phyloP scores from a whole-genome alignment of 2,113 vertebrate genomes.

The Halcyon malimbica region DNA sequence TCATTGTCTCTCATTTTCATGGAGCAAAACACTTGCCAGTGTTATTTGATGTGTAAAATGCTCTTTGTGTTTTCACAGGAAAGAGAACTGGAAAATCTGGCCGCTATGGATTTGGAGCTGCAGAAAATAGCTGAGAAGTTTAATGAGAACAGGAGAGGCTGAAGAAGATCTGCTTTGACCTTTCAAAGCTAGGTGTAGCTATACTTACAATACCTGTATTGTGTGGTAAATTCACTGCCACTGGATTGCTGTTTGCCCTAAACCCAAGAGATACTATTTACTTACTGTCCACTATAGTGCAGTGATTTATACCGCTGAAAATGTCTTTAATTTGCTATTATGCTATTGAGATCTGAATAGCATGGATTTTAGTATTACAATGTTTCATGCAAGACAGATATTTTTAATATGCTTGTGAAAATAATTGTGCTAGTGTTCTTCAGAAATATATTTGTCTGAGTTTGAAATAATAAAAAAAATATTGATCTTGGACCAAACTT shows the following conservation, averaged over 20 bases:
- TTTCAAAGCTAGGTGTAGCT: neutral
- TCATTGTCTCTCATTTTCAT: neutral
- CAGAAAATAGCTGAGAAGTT: conserved; percentile 89
- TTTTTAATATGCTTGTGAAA: conserved; percentile 74
- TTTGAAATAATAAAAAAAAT: conserved; percentile 88
- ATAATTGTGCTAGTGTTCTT: conserved; percentile 73
- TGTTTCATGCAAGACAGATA: conserved; percentile 50
- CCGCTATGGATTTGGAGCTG: conserved; percentile 89
- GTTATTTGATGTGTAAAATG: accelerated
- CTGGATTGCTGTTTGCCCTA: conserved; percentile 45
- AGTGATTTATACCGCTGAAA: conserved; percentile 62
- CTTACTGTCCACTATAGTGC: conserved; percentile 59
- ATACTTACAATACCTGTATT: neutral
- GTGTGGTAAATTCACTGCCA: conserved; percentile 49
- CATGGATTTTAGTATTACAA: conserved; percentile 76
- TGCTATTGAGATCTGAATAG: conserved; percentile 75
- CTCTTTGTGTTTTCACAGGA: conserved; percentile 73
- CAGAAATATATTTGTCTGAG: conserved; percentile 69
- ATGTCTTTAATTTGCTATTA: conserved; percentile 76
- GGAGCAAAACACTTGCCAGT: accelerated
- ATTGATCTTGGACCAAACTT: conserved; percentile 78
- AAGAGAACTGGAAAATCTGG: conserved; percentile 88
- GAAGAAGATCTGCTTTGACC: neutral
- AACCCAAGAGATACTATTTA: conserved; percentile 55
- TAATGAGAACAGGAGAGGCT: conserved; percentile 75